Conservation (phyloP, 2,888 invertebrate species). For the Sinodicranocentrus sp. region DNA sequence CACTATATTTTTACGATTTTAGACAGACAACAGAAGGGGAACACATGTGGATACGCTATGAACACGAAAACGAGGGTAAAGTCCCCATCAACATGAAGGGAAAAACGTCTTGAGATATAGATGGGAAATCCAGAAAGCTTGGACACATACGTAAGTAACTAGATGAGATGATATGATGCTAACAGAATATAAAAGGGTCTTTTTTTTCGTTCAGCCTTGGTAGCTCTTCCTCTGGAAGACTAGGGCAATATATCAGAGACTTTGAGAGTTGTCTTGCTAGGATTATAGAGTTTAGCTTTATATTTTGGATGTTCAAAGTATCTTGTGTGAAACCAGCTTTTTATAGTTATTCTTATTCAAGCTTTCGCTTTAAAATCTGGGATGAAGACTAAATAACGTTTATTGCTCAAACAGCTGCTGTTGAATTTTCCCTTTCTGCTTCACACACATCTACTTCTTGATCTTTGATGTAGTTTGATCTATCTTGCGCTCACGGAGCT, state of each 20-base stretch:
- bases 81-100: constrained; percentile 36
- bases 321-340: too few relatives aligned
- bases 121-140: constrained; percentile 48
- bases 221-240: neutral
- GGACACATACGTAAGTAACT: neutral
- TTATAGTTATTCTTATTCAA: neutral
- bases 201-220: constrained; percentile 21
- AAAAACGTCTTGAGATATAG: constrained; percentile 43
- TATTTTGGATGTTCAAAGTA: too few relatives aligned
- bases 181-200: constrained; percentile 6
- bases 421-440: neutral
- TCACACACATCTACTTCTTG: too few relatives aligned
- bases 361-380: neutral
- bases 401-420: constrained; percentile 45
- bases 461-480: too few relatives aligned
- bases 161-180: neutral
- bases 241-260: constrained; percentile 14
- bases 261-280: too few relatives aligned
- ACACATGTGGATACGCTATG: constrained; percentile 43
- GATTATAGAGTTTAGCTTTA: too few relatives aligned
- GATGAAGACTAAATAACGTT: constrained; percentile 19
- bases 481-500: too few relatives aligned
- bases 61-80: constrained; percentile 28
- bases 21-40: constrained; percentile 33
- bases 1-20: constrained; percentile 7